Evolutionary conservation across 2,113 vertebrate species (phyloP), one percentile per base, ranked within the genome.

Genomic region (Taxidea taxus): DNA sequence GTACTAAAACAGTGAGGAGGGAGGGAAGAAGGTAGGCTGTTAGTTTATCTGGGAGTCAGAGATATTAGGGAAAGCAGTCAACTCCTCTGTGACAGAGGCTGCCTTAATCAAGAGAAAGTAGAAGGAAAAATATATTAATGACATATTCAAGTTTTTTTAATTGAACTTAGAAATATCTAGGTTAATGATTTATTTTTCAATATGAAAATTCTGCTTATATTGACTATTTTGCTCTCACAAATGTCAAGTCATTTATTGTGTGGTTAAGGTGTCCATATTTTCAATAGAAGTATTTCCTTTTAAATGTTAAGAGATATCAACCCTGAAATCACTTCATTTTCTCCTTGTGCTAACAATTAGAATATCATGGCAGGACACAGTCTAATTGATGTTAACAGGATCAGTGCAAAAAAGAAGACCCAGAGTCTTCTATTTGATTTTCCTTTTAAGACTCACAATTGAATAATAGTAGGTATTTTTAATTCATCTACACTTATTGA

Each of bases 201-300:
- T 98, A 98, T 70, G 94, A 98, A 98, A 99, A 98, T 98, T 98
- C 98, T 98, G 97, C 98, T 98, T 97, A 97, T 98, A 99, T 99
- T 87, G 98, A 99, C 98, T 98, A 97, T 98, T 99, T 99, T 98
- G 98, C 95, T 97, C 97, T 96, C 98, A 98, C 97, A 99, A 99
- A 99, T 99, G 98, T 99, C 99, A 99, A 99, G 98, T 95, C 98
- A 99, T 99, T 99, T 98, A 99, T 99, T 98, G 98, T 99, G 98
- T 98, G 98, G 98, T 98, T 98, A 98, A 98, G 96, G 97, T 99
- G 98, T 98, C 98, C 97, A 98, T 98, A 99, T 98, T 98, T 99
- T 98, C 98, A 97, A 97, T 98, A 98, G 97, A 98, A 98, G 98
- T 98, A 98, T 98, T 99, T 99, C 98, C 98, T 98, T 98, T 98